phyloP scores from a whole-genome alignment of 2,113 vertebrate genomes.

The Rhinolophus sinicus region DNA sequence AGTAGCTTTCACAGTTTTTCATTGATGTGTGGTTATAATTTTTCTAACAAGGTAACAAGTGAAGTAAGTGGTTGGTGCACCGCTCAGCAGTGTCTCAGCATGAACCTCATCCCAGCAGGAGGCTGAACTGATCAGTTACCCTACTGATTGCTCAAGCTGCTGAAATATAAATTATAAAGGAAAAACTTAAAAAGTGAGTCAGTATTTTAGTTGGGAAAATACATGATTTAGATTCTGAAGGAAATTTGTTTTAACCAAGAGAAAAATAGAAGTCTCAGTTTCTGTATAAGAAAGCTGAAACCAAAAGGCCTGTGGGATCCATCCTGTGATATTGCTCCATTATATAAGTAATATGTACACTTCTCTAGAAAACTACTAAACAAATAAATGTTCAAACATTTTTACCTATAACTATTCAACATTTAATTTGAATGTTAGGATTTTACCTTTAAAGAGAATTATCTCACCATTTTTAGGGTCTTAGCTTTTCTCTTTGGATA shows the following conservation, averaged over 20 bases:
- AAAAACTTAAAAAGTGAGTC: background rate
- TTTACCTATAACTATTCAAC: background rate
- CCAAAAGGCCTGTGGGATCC: background rate
- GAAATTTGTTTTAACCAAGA: constrained; percentile 45
- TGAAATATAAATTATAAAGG: constrained; percentile 54
- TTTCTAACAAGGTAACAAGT: constrained; percentile 31
- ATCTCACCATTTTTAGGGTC: background rate
- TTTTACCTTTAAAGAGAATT: background rate
- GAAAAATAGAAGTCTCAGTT: constrained; percentile 34
- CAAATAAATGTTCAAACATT: background rate
- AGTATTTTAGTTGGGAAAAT: constrained; percentile 46
- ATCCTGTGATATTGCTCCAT: background rate
- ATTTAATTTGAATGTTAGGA: background rate
- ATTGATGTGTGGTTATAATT: constrained; percentile 30
- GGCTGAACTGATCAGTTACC: background rate
- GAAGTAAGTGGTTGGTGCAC: background rate
- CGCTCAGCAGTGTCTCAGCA: background rate
- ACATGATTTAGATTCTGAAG: constrained; percentile 31
- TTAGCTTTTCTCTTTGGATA: background rate
- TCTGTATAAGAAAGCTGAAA: background rate
- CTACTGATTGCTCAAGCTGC: constrained; percentile 34
- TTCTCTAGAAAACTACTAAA: background rate
- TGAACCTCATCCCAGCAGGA: background rate
- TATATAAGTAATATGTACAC: background rate
- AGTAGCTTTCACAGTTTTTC: background rate